These are phyloP conservation scores for Entomobrya proxima DNA, from an alignment of 2,888 invertebrate species.

Conservation along the genomic window DNA sequence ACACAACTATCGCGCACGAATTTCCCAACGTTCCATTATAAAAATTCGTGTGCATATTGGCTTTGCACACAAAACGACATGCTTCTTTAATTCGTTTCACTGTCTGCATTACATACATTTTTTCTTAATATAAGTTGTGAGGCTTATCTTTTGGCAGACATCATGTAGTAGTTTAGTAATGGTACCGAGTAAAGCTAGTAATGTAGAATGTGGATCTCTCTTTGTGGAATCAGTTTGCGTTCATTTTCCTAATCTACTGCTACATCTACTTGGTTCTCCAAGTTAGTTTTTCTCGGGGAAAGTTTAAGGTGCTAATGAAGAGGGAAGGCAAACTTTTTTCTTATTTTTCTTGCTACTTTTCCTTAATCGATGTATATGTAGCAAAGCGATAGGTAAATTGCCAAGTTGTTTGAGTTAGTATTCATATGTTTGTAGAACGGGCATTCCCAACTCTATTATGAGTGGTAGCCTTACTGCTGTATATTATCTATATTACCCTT, in stretches of 20 bases:
- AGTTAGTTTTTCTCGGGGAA: constrained; percentile 17
- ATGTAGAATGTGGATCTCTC: constrained; percentile 13
- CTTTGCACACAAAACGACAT: neutral
- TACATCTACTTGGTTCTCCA: neutral
- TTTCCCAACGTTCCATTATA: neutral
- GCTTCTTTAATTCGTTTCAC: neutral
- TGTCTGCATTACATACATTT: neutral
- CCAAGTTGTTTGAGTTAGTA: neutral
- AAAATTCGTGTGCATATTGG: neutral
- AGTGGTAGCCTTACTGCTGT: neutral
- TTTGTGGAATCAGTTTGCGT: constrained; percentile 50
- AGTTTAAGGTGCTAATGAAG: constrained; percentile 64
- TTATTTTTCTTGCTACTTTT: constrained; percentile 1
- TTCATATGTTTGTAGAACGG: neutral
- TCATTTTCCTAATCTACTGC: constrained; percentile 54
- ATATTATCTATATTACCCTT: neutral
- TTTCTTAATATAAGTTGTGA: neutral
- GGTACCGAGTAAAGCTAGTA: neutral
- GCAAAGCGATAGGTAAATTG: neutral
- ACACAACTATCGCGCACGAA: neutral
- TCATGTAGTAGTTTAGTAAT: neutral
- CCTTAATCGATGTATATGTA: constrained; percentile 10
- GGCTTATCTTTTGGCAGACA: constrained; percentile 54
- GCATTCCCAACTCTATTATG: neutral
- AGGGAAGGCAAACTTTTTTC: constrained; percentile 49